Conservation (phyloP, 1,140 invertebrate species). For the Sinella curviseta region DNA sequence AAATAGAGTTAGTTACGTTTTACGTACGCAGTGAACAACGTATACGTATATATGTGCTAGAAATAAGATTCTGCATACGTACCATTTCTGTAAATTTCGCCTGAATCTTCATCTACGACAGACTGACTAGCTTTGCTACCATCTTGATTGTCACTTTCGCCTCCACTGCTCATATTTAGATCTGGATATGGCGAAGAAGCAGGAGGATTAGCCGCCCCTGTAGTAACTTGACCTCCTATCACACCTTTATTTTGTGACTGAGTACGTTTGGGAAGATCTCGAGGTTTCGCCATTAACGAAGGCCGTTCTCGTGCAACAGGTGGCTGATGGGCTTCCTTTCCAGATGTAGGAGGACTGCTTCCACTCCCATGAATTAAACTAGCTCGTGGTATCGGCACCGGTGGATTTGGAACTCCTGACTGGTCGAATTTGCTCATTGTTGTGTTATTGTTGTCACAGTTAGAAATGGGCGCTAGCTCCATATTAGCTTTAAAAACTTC, state of each 20-base stretch:
- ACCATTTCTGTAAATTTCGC: not conserved
- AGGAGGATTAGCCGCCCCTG: not conserved
- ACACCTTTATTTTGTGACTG: conserved; percentile 14
- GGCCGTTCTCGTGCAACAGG: conserved; percentile 33
- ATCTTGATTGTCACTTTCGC: conserved; percentile 21
- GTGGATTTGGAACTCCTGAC: not conserved
- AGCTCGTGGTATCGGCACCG: not conserved
- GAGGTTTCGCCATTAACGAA: conserved; percentile 40
- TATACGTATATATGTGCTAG: not conserved
- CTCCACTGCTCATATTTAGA: not conserved
- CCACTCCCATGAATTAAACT: not conserved
- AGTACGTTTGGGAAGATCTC: conserved; percentile 31
- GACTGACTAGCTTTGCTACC: not conserved
- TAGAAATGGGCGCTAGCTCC: not conserved
- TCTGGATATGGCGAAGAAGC: not conserved
- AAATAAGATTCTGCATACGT: not conserved
- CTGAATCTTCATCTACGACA: not conserved
- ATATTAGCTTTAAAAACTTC: not conserved
- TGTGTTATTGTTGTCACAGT: not conserved
- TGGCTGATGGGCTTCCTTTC: not conserved
- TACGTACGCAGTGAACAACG: not conserved
- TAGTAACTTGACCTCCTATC: not conserved
- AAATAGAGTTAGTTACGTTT: not conserved
- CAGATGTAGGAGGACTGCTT: not conserved
- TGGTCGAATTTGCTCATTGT: not conserved